Conservation (phyloP, 2,797 vertebrate genomes). For the Ctenopoma kingsleyae region DNA sequence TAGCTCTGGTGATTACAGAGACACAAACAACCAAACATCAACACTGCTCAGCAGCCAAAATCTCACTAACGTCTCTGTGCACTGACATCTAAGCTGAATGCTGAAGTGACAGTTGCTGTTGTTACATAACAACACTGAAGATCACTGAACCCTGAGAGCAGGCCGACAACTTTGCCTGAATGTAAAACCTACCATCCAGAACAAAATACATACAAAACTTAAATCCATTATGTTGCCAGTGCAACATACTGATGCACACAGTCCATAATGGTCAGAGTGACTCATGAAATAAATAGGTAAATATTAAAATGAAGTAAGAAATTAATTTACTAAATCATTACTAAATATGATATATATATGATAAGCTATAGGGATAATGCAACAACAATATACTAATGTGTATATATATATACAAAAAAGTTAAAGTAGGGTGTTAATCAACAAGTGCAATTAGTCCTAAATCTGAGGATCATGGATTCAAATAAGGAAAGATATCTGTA, state of each 20-base stretch:
- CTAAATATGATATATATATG: not conserved
- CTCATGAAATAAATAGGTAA: not conserved
- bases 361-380: not conserved
- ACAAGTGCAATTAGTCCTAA: slow-evolving; percentile 13
- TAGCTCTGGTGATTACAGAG: slow-evolving; percentile 11
- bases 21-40: slow-evolving; percentile 50
- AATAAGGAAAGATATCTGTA: not conserved
- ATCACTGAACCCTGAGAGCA: slow-evolving; percentile 49
- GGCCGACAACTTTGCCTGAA: slow-evolving; percentile 34
- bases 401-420: not conserved
- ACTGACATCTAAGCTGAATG: slow-evolving; percentile 59
- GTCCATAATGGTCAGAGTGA: too few relatives aligned
- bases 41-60: slow-evolving; percentile 42
- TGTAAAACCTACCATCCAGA: slow-evolving; percentile 25
- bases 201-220: not conserved
- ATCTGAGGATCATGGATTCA: not conserved
- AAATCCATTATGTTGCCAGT: not conserved
- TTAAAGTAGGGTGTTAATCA: slow-evolving; percentile 8
- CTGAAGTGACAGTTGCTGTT: slow-evolving; percentile 71
- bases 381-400: not conserved
- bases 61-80: slow-evolving; percentile 35
- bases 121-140: slow-evolving; percentile 73
- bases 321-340: not conserved
- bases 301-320: not conserved
- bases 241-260: too few relatives aligned